A percentile compares a stretch with the other conserved stretches of the same genome.
phyloP scores from a whole-genome alignment of 2,888 invertebrate genomes.

The Euzetes globulus region DNA sequence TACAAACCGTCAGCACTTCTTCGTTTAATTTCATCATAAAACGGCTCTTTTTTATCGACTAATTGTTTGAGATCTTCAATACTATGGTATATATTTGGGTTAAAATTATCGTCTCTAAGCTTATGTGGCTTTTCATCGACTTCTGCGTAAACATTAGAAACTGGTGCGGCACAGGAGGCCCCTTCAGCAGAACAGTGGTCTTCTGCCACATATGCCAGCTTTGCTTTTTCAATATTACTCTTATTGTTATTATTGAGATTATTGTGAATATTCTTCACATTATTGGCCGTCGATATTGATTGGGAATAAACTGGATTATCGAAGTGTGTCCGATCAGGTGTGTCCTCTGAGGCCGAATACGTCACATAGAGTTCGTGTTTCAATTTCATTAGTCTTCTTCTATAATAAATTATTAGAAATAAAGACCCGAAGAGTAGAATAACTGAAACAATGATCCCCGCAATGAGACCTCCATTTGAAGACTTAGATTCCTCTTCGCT shows the following conservation, averaged over 20 bases:
- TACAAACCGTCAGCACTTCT: conserved; percentile 37
- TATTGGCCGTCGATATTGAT: conserved; percentile 38
- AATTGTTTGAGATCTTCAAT: conserved; percentile 56
- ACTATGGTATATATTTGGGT: conserved; percentile 61
- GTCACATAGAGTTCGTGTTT: conserved; percentile 82
- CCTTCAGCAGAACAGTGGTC: conserved; percentile 3
- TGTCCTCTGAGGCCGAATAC: conserved; percentile 49
- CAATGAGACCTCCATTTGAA: conserved; percentile 50
- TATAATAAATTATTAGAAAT: conserved; percentile 65
- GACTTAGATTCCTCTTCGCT: conserved; percentile 29
- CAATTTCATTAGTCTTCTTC: conserved; percentile 67
- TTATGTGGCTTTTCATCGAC: conserved; percentile 24
- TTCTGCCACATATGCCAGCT: conserved; percentile 24
- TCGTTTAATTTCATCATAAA: conserved; percentile 43
- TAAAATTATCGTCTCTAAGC: conserved; percentile 42
- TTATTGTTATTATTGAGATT: conserved; percentile 39
- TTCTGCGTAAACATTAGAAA: conserved; percentile 25
- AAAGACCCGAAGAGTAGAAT: conserved; percentile 58
- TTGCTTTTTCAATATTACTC: conserved; percentile 40
- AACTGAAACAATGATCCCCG: conserved; percentile 59
- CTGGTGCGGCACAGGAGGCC: conserved; percentile 15
- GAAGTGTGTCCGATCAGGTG: conserved; percentile 40
- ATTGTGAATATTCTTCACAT: conserved; percentile 40
- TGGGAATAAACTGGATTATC: conserved; percentile 43
- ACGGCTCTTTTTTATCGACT: conserved; percentile 51